These are phyloP conservation scores for Paradisaea rubra DNA, from an alignment of 2,113 vertebrate genomes.

Conservation along the genomic window DNA sequence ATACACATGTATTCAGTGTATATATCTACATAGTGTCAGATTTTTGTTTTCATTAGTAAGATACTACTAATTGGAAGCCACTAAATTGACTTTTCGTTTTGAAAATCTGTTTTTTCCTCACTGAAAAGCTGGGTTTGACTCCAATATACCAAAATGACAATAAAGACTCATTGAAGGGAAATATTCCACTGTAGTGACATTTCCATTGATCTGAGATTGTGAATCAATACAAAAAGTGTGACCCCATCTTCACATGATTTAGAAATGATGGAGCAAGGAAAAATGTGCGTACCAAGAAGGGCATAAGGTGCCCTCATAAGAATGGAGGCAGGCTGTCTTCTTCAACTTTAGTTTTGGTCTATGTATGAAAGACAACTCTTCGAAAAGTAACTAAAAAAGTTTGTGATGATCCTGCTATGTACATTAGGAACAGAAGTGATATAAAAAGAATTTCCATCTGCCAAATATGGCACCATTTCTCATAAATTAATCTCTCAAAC, in stretches of 20 bases:
- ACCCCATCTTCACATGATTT: background rate
- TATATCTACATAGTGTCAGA: background rate
- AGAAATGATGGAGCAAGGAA: background rate
- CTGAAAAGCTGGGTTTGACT: background rate
- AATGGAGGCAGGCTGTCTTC: slow-evolving; percentile 14
- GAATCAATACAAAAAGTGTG: background rate
- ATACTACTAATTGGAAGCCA: background rate
- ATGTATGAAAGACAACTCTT: slow-evolving; percentile 20
- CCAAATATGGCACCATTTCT: slow-evolving; percentile 32
- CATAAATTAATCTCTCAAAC: slow-evolving; percentile 13
- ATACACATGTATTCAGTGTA: background rate
- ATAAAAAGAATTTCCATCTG: slow-evolving; percentile 49
- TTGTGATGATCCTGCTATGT: slow-evolving; percentile 25
- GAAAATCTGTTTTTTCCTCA: background rate
- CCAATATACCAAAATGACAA: background rate
- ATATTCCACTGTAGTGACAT: background rate
- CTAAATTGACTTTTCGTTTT: background rate
- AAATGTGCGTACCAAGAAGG: background rate
- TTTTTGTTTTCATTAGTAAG: background rate
- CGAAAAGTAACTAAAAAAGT: slow-evolving; percentile 20
- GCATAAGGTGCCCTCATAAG: background rate
- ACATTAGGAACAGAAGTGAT: slow-evolving; percentile 13
- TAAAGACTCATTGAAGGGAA: background rate
- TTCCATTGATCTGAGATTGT: background rate
- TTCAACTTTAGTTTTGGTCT: slow-evolving; percentile 66